Conservation (phyloP, 2,888 invertebrate genomes). For the Cryptus viduatorius region DNA sequence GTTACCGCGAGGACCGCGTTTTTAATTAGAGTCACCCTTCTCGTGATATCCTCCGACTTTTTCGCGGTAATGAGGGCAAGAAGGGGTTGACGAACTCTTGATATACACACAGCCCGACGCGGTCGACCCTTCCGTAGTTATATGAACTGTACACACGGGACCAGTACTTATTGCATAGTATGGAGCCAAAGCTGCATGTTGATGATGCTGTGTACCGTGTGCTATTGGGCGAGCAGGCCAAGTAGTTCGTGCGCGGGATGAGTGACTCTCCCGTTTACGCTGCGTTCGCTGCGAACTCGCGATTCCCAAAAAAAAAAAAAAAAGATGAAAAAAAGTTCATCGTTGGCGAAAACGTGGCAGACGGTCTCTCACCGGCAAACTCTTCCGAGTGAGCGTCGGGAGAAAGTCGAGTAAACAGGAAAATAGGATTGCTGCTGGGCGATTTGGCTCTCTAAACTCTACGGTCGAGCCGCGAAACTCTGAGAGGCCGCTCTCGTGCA, state of each 20-base stretch:
- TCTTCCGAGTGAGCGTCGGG: slow-evolving; percentile 10
- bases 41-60: slow-evolving; percentile 21
- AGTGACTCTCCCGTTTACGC: slow-evolving; percentile 33
- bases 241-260: slow-evolving; percentile 16
- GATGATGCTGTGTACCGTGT: slow-evolving; percentile 23
- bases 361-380: slow-evolving; percentile 10
- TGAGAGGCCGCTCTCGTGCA: slow-evolving; percentile 30
- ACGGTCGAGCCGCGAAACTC: slow-evolving; percentile 50
- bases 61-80: slow-evolving; percentile 53
- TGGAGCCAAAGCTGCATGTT: slow-evolving; percentile 39
- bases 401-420: slow-evolving; percentile 58
- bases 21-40: slow-evolving; percentile 56
- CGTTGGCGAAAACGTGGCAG: slow-evolving; percentile 27
- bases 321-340: slow-evolving; percentile 17
- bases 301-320: slow-evolving; percentile 23
- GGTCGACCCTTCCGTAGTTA: slow-evolving; percentile 21
- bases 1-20: slow-evolving; percentile 46
- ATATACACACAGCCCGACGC: slow-evolving; percentile 35
- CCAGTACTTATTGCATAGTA: slow-evolving; percentile 38
- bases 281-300: slow-evolving; percentile 25
- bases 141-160: slow-evolving; percentile 35
- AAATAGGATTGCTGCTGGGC: slow-evolving; percentile 63
- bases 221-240: slow-evolving; percentile 15
- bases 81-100: slow-evolving; percentile 62
- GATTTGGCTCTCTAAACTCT: slow-evolving; percentile 52